Conservation (phyloP, 2,113 vertebrate genomes). For the Lathamus discolor region DNA sequence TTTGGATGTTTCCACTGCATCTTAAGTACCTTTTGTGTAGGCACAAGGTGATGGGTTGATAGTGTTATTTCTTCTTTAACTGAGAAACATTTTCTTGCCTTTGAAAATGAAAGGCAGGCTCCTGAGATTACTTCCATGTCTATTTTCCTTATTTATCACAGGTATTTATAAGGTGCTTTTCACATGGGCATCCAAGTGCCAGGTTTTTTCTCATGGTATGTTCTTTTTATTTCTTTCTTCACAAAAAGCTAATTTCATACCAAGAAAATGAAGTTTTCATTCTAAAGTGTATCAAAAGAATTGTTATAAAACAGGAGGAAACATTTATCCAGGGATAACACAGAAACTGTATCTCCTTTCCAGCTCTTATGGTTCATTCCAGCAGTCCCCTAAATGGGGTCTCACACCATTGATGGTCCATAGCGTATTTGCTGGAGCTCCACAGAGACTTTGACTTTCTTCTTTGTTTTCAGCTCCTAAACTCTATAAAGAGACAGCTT, state of each 20-base stretch:
- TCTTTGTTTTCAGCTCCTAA: neutral
- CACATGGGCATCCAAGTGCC: neutral
- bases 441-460: neutral
- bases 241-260: neutral
- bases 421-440: neutral
- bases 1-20: neutral
- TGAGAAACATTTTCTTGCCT: neutral
- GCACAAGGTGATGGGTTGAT: neutral
- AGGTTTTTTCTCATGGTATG: neutral
- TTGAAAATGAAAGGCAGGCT: neutral
- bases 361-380: neutral
- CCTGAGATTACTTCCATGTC: neutral
- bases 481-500: neutral
- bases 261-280: slow-evolving; percentile 17
- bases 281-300: slow-evolving; percentile 1
- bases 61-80: neutral
- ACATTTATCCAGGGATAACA: neutral
- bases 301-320: neutral
- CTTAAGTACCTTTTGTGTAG: neutral
- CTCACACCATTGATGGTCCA: neutral
- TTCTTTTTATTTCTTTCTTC: neutral
- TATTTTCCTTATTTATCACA: neutral
- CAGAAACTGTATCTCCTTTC: neutral
- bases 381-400: neutral
- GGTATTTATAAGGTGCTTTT: slow-evolving; percentile 27